Conservation (phyloP, 2,113 vertebrate species). For the Oreochromis spilurus region DNA sequence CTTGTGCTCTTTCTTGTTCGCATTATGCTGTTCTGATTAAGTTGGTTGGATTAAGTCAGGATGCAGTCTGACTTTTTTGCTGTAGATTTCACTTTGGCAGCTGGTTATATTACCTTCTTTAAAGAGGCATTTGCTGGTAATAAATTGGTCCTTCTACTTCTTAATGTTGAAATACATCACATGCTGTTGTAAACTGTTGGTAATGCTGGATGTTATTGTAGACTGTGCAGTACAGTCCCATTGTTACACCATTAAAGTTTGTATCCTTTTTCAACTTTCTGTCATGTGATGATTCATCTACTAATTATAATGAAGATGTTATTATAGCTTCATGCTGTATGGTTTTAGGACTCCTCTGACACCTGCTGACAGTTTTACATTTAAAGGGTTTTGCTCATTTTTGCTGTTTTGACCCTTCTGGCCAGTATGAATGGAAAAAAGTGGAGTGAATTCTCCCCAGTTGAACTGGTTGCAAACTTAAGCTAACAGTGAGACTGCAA, state of each 20-base stretch:
- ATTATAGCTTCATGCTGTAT: neutral
- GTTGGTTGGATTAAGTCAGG: constrained; percentile 15
- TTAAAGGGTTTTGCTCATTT: neutral
- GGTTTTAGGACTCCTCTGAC: constrained; percentile 30
- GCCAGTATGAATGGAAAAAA: neutral
- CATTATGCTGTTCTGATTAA: constrained; percentile 53
- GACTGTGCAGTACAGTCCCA: neutral
- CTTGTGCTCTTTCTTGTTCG: constrained; percentile 30
- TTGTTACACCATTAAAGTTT: neutral
- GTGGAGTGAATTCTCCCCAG: neutral
- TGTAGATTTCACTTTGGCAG: constrained; percentile 38
- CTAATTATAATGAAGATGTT: neutral
- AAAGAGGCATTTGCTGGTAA: neutral
- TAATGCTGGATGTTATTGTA: neutral
- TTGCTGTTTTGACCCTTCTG: neutral
- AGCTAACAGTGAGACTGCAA: neutral
- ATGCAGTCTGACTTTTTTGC: neutral
- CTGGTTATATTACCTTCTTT: constrained; percentile 8
- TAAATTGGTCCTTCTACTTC: neutral
- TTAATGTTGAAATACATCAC: neutral
- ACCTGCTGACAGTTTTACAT: constrained; percentile 31
- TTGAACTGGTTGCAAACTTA: neutral
- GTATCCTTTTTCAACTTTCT: neutral
- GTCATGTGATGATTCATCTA: neutral
- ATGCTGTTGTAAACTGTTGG: neutral